Evolutionary conservation across 1,140 invertebrate species (phyloP).

Genomic region (Gonioctena quinquepunctata): DNA sequence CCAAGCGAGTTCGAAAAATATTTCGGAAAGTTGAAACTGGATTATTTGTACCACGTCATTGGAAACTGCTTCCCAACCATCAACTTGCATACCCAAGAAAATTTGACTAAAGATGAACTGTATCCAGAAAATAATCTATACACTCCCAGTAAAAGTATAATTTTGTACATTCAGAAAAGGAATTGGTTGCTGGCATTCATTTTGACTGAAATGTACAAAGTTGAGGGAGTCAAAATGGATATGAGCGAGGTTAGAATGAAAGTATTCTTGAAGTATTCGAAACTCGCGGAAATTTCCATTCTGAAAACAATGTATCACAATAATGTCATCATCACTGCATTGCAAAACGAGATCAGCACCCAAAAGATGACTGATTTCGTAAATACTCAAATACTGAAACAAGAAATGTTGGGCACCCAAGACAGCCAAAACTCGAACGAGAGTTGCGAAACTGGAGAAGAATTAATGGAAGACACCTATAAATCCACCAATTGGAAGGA

Average conservation of each 20-base stretch:
- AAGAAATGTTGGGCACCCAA: slow-evolving; percentile 14
- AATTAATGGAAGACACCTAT: slow-evolving; percentile 50
- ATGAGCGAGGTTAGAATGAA: slow-evolving; percentile 49
- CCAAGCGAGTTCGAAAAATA: slow-evolving; percentile 61
- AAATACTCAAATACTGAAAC: slow-evolving; percentile 23
- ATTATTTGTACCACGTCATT: slow-evolving; percentile 63
- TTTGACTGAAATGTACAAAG: slow-evolving; percentile 58
- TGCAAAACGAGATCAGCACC: slow-evolving; percentile 53
- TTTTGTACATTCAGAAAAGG: slow-evolving; percentile 62
- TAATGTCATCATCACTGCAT: slow-evolving; percentile 58
- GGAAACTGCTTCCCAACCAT: slow-evolving; percentile 62
- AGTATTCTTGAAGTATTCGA: slow-evolving; percentile 56
- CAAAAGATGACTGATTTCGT: slow-evolving; percentile 31
- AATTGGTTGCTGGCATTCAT: slow-evolving; percentile 64
- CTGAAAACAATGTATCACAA: slow-evolving; percentile 57
- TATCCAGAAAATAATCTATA: slow-evolving; percentile 41
- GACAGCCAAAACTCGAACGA: slow-evolving; percentile 25
- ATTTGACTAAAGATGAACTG: slow-evolving; percentile 32
- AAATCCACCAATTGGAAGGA: slow-evolving; percentile 44
- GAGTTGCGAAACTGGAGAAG: slow-evolving; percentile 46
- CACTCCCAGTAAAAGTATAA: slow-evolving; percentile 49
- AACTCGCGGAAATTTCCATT: slow-evolving; percentile 52
- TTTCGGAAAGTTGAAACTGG: slow-evolving; percentile 61
- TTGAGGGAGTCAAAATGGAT: slow-evolving; percentile 47
- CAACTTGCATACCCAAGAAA: slow-evolving; percentile 39